A percentile compares a stretch with the other conserved stretches of the same genome.
Conservation (phyloP, 2,888 invertebrate genomes). For the Lasiommata megera region DNA sequence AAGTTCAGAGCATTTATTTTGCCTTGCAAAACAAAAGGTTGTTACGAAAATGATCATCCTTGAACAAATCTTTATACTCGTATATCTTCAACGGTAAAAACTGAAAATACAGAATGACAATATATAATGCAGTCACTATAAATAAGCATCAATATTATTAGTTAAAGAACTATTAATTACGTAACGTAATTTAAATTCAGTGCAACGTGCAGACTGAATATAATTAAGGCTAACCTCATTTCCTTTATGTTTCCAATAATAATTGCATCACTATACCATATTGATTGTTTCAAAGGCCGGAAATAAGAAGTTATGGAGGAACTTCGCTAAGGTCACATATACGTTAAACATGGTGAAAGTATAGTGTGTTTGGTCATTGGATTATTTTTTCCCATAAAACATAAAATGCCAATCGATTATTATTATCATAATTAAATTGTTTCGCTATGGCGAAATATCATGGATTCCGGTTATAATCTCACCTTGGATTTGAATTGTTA, state of each 20-base stretch:
- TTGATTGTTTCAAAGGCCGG: slow-evolving; percentile 13
- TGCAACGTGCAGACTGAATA: slow-evolving; percentile 1
- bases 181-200: slow-evolving; percentile 7
- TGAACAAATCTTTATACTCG: too few species aligned
- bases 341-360: not conserved
- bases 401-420: slow-evolving; percentile 36
- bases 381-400: slow-evolving; percentile 21
- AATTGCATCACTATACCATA: slow-evolving; percentile 22
- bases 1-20: too few species aligned
- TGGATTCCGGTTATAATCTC: not conserved
- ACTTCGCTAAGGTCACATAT: slow-evolving; percentile 20
- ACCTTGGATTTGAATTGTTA: not conserved
- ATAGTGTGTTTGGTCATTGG: not conserved
- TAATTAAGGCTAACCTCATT: slow-evolving; percentile 17
- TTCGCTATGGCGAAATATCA: not conserved
- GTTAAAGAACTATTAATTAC: not conserved
- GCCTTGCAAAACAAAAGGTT: too few species aligned
- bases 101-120: too few species aligned
- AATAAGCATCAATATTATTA: too few species aligned
- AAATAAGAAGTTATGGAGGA: slow-evolving; percentile 16
- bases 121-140: too few species aligned
- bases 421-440: slow-evolving; percentile 38
- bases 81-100: too few species aligned
- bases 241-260: slow-evolving; percentile 12
- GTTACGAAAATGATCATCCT: too few species aligned